Percentiles rank a stretch among this genome's conserved stretches.
phyloP scores from a whole-genome alignment of 2,888 invertebrate genomes.

The Drosophila cyrtoloma region DNA sequence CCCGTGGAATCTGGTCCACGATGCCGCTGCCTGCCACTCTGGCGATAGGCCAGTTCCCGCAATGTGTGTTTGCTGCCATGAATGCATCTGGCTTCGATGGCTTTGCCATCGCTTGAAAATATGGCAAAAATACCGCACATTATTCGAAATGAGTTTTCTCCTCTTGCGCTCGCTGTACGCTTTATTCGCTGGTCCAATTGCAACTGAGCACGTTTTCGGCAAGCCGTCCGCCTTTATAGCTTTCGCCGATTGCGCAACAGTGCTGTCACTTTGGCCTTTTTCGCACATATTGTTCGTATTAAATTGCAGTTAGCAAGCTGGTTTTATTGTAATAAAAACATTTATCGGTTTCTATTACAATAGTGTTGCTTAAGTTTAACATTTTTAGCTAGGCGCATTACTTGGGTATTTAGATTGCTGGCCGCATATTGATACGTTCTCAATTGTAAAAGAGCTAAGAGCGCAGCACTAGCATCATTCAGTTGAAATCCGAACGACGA shows the following conservation, averaged over 20 bases:
- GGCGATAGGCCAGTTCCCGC: conserved; percentile 83
- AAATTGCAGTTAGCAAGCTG: no score
- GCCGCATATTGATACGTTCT: not conserved
- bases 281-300: not conserved
- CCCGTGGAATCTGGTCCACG: conserved; percentile 85
- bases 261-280: not conserved
- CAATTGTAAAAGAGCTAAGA: not conserved
- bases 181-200: conserved; percentile 9
- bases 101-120: conserved; percentile 80
- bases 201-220: conserved; percentile 20
- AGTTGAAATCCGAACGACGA: no score
- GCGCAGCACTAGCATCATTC: not conserved
- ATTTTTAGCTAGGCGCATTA: not conserved
- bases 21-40: conserved; percentile 83
- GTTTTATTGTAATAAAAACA: not conserved
- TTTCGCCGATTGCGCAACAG: not conserved
- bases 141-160: not conserved
- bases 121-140: conserved; percentile 85
- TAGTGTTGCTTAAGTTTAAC: not conserved
- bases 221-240: conserved; percentile 24
- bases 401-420: not conserved
- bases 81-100: conserved; percentile 68
- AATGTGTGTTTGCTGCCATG: conserved; percentile 71
- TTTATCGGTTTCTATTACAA: not conserved
- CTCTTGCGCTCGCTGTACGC: not conserved